A percentile compares a stretch with the other conserved stretches of the same genome.
phyloP scores from a whole-genome alignment of 2,888 invertebrate genomes.

The Pachydiplax longipennis region DNA sequence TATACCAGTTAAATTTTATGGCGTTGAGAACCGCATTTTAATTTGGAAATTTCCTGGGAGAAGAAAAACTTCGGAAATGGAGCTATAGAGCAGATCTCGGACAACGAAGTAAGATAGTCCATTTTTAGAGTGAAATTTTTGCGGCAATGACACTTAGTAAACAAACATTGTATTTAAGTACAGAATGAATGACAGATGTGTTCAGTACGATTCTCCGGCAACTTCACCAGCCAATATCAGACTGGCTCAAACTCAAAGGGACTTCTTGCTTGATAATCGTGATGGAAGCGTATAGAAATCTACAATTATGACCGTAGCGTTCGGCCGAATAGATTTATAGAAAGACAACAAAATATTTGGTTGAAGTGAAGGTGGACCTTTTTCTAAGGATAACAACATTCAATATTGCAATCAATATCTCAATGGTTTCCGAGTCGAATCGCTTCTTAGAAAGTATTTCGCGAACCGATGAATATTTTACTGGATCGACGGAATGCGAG shows the following conservation, averaged over 20 bases:
- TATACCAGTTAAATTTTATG: too few species aligned
- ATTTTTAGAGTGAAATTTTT: too few species aligned
- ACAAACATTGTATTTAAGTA: too few species aligned
- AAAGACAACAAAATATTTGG: neutral
- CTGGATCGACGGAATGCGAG: neutral
- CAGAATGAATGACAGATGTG: neutral
- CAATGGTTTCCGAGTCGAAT: neutral
- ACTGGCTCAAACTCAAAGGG: neutral
- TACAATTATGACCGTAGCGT: neutral
- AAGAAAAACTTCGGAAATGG: too few species aligned
- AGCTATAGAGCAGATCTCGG: too few species aligned
- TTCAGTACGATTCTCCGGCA: neutral
- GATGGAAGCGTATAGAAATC: neutral
- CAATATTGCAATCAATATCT: neutral
- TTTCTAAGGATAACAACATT: neutral
- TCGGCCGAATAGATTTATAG: neutral
- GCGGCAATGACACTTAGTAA: too few species aligned
- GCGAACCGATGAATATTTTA: neutral
- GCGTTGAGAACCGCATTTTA: too few species aligned
- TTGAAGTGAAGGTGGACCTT: neutral
- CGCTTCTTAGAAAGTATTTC: neutral
- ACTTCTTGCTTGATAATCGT: neutral
- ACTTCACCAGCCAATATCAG: neutral
- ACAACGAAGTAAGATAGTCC: too few species aligned
- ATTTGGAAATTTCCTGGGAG: too few species aligned